These are phyloP conservation scores for Tipula lateralis DNA, from an alignment of 2,888 invertebrate genomes.

Conservation along the genomic window DNA sequence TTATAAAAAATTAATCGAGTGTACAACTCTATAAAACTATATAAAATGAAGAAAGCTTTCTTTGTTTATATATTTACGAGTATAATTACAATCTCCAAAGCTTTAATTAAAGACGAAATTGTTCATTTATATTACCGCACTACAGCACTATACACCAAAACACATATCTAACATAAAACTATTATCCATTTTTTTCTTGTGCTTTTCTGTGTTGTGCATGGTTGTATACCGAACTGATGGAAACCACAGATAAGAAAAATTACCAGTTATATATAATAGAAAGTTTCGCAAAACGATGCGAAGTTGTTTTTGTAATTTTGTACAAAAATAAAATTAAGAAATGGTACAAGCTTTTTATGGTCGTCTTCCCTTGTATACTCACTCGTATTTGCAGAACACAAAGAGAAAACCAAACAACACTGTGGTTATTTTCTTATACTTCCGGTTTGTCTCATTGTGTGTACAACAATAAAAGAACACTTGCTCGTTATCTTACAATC, in stretches of 20 bases:
- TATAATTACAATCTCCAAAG: neutral
- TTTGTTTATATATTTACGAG: too few relatives aligned
- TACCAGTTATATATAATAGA: too few relatives aligned
- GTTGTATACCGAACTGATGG: neutral
- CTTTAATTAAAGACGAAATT: neutral
- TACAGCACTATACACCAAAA: neutral
- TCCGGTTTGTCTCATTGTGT: neutral
- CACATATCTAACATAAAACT: neutral
- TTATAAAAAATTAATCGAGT: too few relatives aligned
- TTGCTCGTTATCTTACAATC: neutral
- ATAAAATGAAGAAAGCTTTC: too few relatives aligned
- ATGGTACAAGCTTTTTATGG: neutral
- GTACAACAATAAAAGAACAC: neutral
- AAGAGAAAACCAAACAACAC: too few relatives aligned
- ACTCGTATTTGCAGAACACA: too few relatives aligned
- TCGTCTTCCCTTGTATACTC: neutral
- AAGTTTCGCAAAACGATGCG: neutral
- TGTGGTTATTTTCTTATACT: neutral
- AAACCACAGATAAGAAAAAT: neutral
- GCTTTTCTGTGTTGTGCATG: neutral
- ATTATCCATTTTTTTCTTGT: neutral
- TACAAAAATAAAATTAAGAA: neutral
- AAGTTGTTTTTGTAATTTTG: neutral
- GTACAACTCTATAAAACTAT: too few relatives aligned
- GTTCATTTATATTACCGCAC: neutral